Evolutionary conservation across 1,140 invertebrate species (phyloP), one percentile per base, ranked within the genome.

Genomic region (Ylistrum balloti): DNA sequence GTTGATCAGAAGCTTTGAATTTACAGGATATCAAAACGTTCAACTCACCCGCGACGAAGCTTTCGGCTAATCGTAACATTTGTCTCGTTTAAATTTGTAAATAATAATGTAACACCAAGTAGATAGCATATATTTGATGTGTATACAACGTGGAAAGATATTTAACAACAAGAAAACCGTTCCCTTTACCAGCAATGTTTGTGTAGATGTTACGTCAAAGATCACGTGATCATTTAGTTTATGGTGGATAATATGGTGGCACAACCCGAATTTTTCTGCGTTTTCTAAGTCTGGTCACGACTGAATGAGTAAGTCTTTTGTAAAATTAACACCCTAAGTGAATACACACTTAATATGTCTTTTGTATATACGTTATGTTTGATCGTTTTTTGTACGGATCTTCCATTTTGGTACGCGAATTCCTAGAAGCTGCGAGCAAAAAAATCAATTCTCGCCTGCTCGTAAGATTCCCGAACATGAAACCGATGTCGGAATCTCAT

Each of bases 191-290:
- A 74, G 56, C 20, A 33, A 88, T 85, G 28, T 33, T 85, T 85
- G 33, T 22, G 33, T 28, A 56, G 48, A 13, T 89, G 17, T 91
- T 92, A 95, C 93, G 93, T 94, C 92, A 95, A 74, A 88, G 86
- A 91, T 95, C 94, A 95, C 92, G 91, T 95, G 94, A 95, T 92
- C 91, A 93, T 91, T 92, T 88, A 88, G 88, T 56, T 88, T 88
- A 94, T 94, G 94, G 94, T 94, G 94, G 94, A 89, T 92, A 93
- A 93, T 91, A 92, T 86, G 91, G 38, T 89, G 88, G 89, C 86
- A 85, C 56, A n/a, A 74, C 56, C 56, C 22, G 56, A 74, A 74
- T 74, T 74, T 74, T 28, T 74, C 56, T 74, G 1, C 56, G 17
- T 74, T 28, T 74, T 74, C 56, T 74, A 28, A 74, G 56, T 22